Evolutionary conservation across 2,113 vertebrate genomes (phyloP).

Genomic region (Morone chrysops): DNA sequence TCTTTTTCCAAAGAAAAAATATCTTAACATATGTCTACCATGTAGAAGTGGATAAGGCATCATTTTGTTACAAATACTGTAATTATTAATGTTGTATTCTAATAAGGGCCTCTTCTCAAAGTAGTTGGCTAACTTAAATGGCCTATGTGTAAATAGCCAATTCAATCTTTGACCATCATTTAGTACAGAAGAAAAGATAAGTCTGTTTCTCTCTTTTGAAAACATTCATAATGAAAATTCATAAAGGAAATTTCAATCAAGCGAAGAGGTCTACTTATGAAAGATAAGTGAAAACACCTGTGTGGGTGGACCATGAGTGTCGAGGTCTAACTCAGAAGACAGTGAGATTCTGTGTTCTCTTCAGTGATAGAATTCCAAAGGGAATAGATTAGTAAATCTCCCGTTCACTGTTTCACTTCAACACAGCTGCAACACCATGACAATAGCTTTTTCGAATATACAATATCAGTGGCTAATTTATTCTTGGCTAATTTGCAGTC

Average conservation of each 20-base stretch:
- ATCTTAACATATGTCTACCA: too few relatives aligned
- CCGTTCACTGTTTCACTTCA: conserved; percentile 18
- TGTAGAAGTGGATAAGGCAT: background rate
- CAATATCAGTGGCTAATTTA: conserved; percentile 16
- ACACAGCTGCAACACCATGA: background rate
- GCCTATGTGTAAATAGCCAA: background rate
- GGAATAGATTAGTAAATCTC: background rate
- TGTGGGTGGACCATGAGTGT: background rate
- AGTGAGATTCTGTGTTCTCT: background rate
- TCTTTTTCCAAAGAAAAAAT: too few relatives aligned
- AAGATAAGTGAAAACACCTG: background rate
- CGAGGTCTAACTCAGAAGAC: conserved; percentile 2
- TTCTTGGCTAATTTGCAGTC: background rate
- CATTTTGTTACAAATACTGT: background rate
- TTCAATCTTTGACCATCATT: too few relatives aligned
- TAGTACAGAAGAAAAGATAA: too few relatives aligned
- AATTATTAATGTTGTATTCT: too few relatives aligned
- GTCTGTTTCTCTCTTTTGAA: background rate
- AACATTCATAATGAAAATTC: too few relatives aligned
- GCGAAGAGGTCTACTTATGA: background rate
- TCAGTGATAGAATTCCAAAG: background rate
- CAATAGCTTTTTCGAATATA: background rate
- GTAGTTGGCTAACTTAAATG: too few relatives aligned
- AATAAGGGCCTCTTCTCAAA: too few relatives aligned
- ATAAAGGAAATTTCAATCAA: background rate